Conservation (phyloP, 2,888 invertebrate species). For the Pheosia gnoma region DNA sequence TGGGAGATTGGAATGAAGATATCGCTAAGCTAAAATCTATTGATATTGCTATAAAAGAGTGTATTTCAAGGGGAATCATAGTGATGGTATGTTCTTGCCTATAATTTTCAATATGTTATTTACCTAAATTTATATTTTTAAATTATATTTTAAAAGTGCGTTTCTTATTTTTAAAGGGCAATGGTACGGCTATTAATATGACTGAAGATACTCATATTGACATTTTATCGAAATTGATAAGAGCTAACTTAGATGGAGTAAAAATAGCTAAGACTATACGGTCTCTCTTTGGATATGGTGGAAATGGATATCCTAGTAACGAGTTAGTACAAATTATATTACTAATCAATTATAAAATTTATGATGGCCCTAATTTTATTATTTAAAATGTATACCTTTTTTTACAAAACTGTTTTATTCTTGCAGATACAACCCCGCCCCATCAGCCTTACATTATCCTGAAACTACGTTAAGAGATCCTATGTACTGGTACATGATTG, state of each 20-base stretch:
- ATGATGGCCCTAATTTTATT: background rate
- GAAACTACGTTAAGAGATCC: conserved; percentile 73
- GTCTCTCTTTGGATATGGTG: conserved; percentile 66
- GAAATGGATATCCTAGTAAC: conserved; percentile 53
- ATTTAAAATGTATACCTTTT: background rate
- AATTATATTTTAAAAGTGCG: background rate
- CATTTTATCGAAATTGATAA: conserved; percentile 64
- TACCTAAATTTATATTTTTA: background rate
- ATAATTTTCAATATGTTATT: background rate
- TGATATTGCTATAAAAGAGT: conserved; percentile 71
- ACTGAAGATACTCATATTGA: conserved; percentile 67
- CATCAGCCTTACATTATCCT: conserved; percentile 69
- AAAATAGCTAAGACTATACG: conserved; percentile 64
- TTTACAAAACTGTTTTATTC: conserved; percentile 5
- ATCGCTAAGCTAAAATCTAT: conserved; percentile 60
- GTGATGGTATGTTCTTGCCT: conserved; percentile 58
- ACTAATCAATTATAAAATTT: background rate
- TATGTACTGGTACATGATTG: conserved; percentile 65
- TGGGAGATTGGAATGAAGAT: conserved; percentile 53
- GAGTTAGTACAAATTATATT: conserved; percentile 49
- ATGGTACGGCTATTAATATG: conserved; percentile 61
- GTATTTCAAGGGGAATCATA: conserved; percentile 65
- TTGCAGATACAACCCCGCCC: conserved; percentile 72
- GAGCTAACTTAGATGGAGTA: conserved; percentile 67
- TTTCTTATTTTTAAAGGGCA: conserved; percentile 51